A percentile compares a stretch with the other conserved stretches of the same genome.
These are phyloP conservation scores for Rapana venosa DNA, from an alignment of 2,888 invertebrate genomes.

Conservation along the genomic window DNA sequence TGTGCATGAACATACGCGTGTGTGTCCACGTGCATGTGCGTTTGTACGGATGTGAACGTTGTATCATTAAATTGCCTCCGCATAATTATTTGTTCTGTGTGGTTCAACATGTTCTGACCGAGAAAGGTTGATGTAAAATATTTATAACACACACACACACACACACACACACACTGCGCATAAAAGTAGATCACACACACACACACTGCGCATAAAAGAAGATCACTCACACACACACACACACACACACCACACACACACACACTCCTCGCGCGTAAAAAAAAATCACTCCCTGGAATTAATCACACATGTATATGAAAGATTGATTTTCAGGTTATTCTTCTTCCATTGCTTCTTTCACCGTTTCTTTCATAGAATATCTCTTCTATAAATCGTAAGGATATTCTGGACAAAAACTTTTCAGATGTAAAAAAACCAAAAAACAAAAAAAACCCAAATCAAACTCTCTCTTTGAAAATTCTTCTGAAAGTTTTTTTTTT, in stretches of 20 bases:
- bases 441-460: no score
- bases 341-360: neutral
- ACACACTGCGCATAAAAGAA: no score
- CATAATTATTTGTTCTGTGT: no score
- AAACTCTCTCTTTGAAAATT: no score
- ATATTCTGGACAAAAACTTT: neutral
- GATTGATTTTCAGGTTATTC: neutral
- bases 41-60: neutral
- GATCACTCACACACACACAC: no score
- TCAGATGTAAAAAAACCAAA: neutral
- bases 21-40: neutral
- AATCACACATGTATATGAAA: neutral
- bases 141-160: neutral
- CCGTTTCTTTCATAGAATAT: neutral
- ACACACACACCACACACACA: no score
- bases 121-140: no score
- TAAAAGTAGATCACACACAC: no score
- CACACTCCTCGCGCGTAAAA: neutral
- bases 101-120: no score
- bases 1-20: no score
- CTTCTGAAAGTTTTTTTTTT: no score
- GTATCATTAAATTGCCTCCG: neutral
- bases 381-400: neutral
- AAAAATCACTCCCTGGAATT: neutral
- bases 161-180: neutral